Evolutionary conservation across 2,797 vertebrate genomes (phyloP).

Genomic region (Erithacus rubecula): DNA sequence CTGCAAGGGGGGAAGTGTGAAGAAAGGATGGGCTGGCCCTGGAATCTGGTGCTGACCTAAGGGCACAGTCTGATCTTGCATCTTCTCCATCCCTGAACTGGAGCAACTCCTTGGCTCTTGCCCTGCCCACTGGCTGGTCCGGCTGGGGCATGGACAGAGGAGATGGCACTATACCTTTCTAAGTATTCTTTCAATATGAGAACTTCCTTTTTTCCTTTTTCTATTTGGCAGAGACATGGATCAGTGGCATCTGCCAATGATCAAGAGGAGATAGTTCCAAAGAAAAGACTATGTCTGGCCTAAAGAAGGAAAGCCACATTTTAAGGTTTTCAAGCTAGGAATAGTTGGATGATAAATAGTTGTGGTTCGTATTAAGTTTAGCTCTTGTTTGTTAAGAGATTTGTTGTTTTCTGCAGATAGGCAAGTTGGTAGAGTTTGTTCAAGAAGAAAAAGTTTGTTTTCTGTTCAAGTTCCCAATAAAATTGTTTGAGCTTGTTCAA

Average conservation of each 20-base stretch:
- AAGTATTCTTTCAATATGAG: not conserved
- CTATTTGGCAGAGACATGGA: slow-evolving; percentile 78
- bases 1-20: not conserved
- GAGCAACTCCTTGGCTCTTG: not conserved
- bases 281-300: slow-evolving; percentile 85
- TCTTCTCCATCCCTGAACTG: not conserved
- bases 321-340: not conserved
- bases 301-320: not conserved
- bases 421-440: not conserved
- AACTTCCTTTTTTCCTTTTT: not conserved
- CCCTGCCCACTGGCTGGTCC: not conserved
- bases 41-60: not conserved
- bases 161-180: not conserved
- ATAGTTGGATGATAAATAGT: no score
- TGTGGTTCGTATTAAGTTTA: not conserved
- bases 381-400: not conserved
- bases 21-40: not conserved
- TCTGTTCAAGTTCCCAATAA: not conserved
- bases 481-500: not conserved
- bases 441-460: not conserved
- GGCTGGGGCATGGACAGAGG: accelerated
- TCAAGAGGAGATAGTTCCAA: slow-evolving; percentile 88
- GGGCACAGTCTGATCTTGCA: accelerated
- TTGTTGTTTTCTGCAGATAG: not conserved
- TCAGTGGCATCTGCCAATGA: slow-evolving; percentile 92